phyloP scores from a whole-genome alignment of 2,113 vertebrate species.

The Alligator mississippiensis region DNA sequence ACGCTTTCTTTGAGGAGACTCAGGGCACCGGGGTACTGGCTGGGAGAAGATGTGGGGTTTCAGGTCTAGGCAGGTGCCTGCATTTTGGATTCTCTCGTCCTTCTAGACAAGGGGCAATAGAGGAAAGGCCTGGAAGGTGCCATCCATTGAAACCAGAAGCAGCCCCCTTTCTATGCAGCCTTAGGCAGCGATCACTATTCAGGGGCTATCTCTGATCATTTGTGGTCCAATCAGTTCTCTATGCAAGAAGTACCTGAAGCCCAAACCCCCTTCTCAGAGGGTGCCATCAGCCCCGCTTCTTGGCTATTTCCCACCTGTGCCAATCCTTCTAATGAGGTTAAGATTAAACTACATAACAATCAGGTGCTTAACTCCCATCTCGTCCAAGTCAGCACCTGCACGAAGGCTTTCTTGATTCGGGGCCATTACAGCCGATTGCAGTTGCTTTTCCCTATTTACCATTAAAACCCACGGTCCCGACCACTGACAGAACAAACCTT shows the following conservation, averaged over 20 bases:
- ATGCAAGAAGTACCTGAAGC: not conserved
- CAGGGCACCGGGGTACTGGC: not conserved
- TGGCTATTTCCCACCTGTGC: not conserved
- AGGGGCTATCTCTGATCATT: not conserved
- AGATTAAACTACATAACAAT: too few species aligned
- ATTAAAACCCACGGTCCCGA: accelerated
- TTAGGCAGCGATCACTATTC: not conserved
- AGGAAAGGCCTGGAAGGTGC: not conserved
- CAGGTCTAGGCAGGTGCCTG: not conserved
- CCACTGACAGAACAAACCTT: not conserved
- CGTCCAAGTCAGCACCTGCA: accelerated
- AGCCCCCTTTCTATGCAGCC: not conserved
- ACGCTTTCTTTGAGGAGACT: not conserved
- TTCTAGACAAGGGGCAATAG: not conserved
- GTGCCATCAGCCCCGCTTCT: not conserved
- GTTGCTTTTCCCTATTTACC: not conserved
- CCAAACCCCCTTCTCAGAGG: not conserved
- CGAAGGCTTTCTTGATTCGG: not conserved
- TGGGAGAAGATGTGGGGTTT: not conserved
- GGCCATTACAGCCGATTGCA: not conserved
- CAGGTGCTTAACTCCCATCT: not conserved
- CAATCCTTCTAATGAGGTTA: not conserved
- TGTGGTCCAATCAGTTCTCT: not conserved
- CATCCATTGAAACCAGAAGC: not conserved
- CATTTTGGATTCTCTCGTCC: not conserved